Evolutionary conservation across 2,888 invertebrate genomes (phyloP), one percentile per base, ranked within the genome.

Genomic region (Chrysotoxum bicinctum): DNA sequence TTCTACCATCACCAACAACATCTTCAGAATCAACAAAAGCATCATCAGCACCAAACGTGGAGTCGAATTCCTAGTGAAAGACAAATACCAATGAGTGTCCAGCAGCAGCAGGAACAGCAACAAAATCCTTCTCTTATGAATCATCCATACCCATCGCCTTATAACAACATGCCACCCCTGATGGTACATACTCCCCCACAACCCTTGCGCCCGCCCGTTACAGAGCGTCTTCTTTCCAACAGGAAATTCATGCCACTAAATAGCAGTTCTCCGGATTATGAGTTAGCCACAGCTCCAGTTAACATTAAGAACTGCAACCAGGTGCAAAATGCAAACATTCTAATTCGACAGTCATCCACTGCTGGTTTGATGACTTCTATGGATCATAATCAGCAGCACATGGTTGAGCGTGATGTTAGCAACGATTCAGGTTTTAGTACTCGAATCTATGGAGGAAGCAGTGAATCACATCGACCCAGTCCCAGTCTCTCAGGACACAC

Each of bases 361-460:
- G 66, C 70, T n/a, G 68, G 69, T 23, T 32, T 81, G 23, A 43
- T 78, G 73, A 14, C 62, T 74, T 45, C 87, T 23, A 86, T 84
- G 58, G 87, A 87, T 23, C 87, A 73, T 75, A 88, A 66, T 66
- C 87, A 68, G 56, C 88, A 50, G 82, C 88, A 82, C 87, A 88
- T 85, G 14, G 89, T 93, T 0, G 95, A 95, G 88, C 91, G 94
- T 69, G 95, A 95, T 88, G 94, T 95, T 0, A 96, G 95, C 90
- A 96, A 96, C 87, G 97, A 97, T 91, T 97, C 97, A 0, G 97
- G 97, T 0, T 97, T 97, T 90, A 96, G 96, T 88, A 96, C 96
- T 45, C 95, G 96, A 89, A 95, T 96, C 88, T 96, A 96, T 87
- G 96, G 95, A 0, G 96, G 96, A 87, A 78, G 83, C n/a, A 82